Percentiles rank a stretch among this genome's conserved stretches.
Conservation (phyloP, 2,888 invertebrate species). For the Dicyrtomina minuta region DNA sequence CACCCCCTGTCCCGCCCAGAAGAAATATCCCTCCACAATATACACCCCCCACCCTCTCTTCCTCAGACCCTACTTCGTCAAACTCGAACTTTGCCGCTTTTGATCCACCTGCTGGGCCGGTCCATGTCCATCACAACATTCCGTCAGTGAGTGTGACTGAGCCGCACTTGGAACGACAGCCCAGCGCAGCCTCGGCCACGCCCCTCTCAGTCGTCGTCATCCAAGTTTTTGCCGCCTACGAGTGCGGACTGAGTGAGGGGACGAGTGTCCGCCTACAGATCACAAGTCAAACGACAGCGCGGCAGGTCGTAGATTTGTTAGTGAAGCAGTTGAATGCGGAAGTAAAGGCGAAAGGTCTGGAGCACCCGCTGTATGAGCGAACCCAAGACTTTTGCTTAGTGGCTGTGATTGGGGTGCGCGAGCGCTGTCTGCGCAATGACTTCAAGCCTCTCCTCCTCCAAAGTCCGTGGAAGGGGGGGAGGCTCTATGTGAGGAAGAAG, state of each 20-base stretch:
- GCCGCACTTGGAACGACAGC: background rate
- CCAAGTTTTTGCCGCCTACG: constrained; percentile 93
- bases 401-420: constrained; percentile 84
- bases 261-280: constrained; percentile 73
- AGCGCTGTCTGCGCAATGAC: constrained; percentile 89
- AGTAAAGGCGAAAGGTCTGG: constrained; percentile 86
- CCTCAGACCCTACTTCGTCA: background rate
- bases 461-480: constrained; percentile 93
- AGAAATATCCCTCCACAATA: no score
- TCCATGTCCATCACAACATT: background rate
- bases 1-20: constrained; percentile 38
- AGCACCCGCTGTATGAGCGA: constrained; percentile 69
- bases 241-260: no score
- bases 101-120: background rate
- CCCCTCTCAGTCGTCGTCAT: no score
- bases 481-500: constrained; percentile 82
- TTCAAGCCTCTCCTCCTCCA: constrained; percentile 93
- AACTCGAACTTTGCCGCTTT: constrained; percentile 8
- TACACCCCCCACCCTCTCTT: background rate
- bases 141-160: background rate
- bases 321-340: no score
- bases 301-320: constrained; percentile 94
- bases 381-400: constrained; percentile 60
- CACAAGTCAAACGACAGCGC: constrained; percentile 85
- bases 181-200: no score